Evolutionary conservation across 2,888 invertebrate genomes (phyloP), one percentile per base, ranked within the genome.

Genomic region (Ennomos erosarius): DNA sequence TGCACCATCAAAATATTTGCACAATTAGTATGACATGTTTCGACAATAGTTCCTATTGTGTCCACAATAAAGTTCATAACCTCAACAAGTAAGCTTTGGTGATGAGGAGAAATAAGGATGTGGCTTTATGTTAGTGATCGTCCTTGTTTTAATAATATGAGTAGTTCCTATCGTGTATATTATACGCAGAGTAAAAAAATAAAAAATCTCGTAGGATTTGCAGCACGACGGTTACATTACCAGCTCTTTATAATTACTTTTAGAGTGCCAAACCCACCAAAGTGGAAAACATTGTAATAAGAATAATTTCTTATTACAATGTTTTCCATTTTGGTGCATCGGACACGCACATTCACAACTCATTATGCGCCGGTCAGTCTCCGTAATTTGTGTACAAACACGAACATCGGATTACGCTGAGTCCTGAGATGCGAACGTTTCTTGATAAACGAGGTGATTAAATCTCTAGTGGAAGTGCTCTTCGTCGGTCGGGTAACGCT

Each of bases 201-300:
- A 59, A 57, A 57, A 26, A 26, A 36, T 47, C 43, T 54, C 59
- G 68, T 71, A 67, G 71, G 70, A 67, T 67, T 63, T 46, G 54
- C 55, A 57, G 48, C 65, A 61, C 62, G 67, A 64, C 64, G 73
- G 64, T 79, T 81, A 84, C 76, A 78, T 79, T 81, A 84, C 76
- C 76, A 65, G 68, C 63, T 68, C 64, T 79, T 82, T 81, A 81
- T 80, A 75, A 85, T 84, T 79, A 81, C 65, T 78, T 82, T 82
- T 71, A 76, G 73, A 75, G 68, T 68, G 70, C 67, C 71, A 78
- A n/a, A n/a, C n/a, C n/a, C n/a, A n/a, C n/a, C n/a, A n/a, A n/a
- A n/a, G n/a, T n/a, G n/a, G n/a, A n/a, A n/a, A n/a, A n/a, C n/a
- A n/a, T n/a, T n/a, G n/a, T n/a, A n/a, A n/a, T n/a, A n/a, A n/a